phyloP scores from a whole-genome alignment of 2,797 vertebrate species.

The Chromobotia macracanthus region DNA sequence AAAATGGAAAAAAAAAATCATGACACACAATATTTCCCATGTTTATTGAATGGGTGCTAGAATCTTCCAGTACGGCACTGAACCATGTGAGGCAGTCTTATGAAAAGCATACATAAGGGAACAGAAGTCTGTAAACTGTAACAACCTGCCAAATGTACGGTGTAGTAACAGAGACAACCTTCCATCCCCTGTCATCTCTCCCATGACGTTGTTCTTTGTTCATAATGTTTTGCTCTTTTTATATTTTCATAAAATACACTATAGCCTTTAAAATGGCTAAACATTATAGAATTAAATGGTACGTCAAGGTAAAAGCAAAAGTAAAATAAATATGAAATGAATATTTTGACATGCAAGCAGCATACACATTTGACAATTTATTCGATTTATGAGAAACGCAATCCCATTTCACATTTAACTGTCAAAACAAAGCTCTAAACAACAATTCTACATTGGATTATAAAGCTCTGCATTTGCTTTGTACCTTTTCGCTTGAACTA shows the following conservation, averaged over 20 bases:
- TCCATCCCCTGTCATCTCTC: slow-evolving; percentile 23
- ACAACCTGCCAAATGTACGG: slow-evolving; percentile 6
- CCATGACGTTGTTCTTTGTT: slow-evolving; percentile 25
- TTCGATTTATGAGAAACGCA: slow-evolving; percentile 53
- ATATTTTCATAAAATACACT: slow-evolving; percentile 57
- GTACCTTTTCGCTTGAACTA: slow-evolving; percentile 53
- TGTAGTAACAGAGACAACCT: slow-evolving; percentile 4
- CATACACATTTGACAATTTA: slow-evolving; percentile 47
- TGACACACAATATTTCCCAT: slow-evolving; percentile 11
- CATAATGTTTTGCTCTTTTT: slow-evolving; percentile 49
- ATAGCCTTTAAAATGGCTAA: slow-evolving; percentile 52
- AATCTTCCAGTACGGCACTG: slow-evolving; percentile 37
- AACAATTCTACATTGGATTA: slow-evolving; percentile 35
- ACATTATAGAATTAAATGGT: slow-evolving; percentile 58
- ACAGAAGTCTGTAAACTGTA: slow-evolving; percentile 33
- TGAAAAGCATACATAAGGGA: slow-evolving; percentile 25
- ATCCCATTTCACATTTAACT: slow-evolving; percentile 56
- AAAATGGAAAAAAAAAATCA: not conserved
- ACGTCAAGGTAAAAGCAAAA: slow-evolving; percentile 45
- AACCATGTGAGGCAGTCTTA: slow-evolving; percentile 28
- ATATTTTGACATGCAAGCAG: slow-evolving; percentile 60
- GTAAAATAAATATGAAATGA: slow-evolving; percentile 62
- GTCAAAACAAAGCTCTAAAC: slow-evolving; percentile 53
- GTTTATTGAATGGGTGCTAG: slow-evolving; percentile 43
- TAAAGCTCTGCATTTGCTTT: slow-evolving; percentile 57